phyloP scores from a whole-genome alignment of 2,888 invertebrate species.

The Aporophyla lueneburgensis region DNA sequence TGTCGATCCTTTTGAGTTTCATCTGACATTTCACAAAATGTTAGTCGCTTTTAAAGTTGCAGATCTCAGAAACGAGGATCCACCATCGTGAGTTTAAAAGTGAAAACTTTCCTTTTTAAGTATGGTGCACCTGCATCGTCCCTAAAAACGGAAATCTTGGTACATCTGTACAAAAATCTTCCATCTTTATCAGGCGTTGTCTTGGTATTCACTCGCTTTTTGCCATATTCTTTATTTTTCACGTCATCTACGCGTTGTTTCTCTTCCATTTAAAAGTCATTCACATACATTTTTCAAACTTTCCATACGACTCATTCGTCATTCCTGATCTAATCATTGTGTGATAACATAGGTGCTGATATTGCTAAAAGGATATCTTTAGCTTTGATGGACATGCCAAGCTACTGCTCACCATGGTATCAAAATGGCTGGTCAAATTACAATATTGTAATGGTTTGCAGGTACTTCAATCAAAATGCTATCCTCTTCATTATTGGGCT shows the following conservation, averaged over 20 bases:
- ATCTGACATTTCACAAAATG: conserved; percentile 74
- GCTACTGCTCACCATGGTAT: neutral
- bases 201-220: neutral
- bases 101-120: too few species aligned
- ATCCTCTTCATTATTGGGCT: conserved; percentile 36
- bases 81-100: conserved; percentile 47
- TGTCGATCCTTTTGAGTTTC: conserved; percentile 78
- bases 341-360: neutral
- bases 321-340: neutral
- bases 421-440: neutral
- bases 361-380: neutral
- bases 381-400: neutral
- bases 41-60: conserved; percentile 76
- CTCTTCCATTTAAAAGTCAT: neutral
- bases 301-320: neutral
- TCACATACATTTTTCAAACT: neutral
- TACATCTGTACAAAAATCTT: too few species aligned
- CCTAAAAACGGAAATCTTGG: too few species aligned
- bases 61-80: conserved; percentile 67
- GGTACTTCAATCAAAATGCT: conserved; percentile 67
- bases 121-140: neutral
- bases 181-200: neutral
- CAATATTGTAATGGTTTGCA: conserved; percentile 56
- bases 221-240: neutral
- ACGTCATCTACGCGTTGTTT: neutral